Percentiles rank a stretch among this genome's conserved stretches.
Evolutionary conservation across 2,113 vertebrate genomes (phyloP).

Genomic region (Merops nubicus): DNA sequence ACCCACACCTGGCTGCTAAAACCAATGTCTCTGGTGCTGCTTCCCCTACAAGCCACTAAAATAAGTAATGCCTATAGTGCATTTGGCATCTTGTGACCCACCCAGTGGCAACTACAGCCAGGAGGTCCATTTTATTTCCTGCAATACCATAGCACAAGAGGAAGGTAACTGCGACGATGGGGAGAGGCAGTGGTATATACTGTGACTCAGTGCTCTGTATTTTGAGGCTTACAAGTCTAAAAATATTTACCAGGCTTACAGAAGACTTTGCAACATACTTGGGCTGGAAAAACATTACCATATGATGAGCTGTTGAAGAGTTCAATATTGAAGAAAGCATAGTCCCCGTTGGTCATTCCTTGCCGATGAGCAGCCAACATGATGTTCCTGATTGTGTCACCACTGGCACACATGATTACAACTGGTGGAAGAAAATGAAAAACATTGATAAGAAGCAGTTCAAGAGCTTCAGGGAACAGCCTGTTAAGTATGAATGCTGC

Average conservation of each 20-base stretch:
- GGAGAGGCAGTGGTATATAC: background rate
- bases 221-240: conserved; percentile 8
- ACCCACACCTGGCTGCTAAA: background rate
- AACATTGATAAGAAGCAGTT: conserved; percentile 47
- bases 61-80: accelerated
- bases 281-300: conserved; percentile 77
- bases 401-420: conserved; percentile 92
- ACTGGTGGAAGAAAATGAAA: conserved; percentile 79
- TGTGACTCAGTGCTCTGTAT: background rate
- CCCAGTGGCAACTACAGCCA: background rate
- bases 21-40: background rate
- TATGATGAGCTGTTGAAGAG: conserved; percentile 96
- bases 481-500: background rate
- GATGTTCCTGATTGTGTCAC: conserved; percentile 87
- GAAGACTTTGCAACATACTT: conserved; percentile 4
- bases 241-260: conserved; percentile 24
- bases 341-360: conserved; percentile 87
- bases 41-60: background rate
- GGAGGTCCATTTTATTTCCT: background rate
- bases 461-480: conserved; percentile 32
- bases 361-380: conserved; percentile 91
- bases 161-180: background rate
- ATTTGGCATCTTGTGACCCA: background rate
- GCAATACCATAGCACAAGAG: background rate
- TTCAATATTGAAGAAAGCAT: conserved; percentile 96